phyloP scores from a whole-genome alignment of 2,797 vertebrate species.

The Sphenodon punctatus region DNA sequence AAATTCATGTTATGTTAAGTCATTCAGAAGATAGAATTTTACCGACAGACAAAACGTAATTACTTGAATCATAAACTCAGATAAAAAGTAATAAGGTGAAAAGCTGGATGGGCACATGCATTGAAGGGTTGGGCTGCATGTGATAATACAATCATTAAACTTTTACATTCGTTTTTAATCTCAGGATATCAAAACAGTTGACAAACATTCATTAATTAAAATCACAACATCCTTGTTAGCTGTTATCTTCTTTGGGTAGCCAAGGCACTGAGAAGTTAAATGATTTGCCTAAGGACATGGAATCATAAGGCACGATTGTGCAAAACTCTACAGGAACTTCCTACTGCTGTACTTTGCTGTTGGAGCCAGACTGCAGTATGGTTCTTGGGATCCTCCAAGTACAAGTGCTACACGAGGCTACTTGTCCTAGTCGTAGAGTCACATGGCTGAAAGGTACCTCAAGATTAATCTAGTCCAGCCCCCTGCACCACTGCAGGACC shows the following conservation, averaged over 20 bases:
- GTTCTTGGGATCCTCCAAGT: neutral
- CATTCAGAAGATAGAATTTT: neutral
- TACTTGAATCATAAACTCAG: neutral
- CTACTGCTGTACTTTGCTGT: neutral
- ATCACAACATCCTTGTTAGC: neutral
- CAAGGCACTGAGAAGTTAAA: rapidly evolving
- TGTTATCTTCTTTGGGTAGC: neutral
- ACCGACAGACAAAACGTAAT: neutral
- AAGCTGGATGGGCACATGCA: neutral
- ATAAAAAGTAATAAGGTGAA: neutral
- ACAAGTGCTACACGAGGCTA: neutral
- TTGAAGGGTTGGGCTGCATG: neutral
- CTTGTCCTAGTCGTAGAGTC: no score
- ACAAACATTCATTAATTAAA: neutral
- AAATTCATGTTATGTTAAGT: neutral
- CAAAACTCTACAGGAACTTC: neutral
- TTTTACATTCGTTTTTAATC: neutral
- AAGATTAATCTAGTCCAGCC: no score
- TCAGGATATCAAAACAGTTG: neutral
- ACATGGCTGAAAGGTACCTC: no score
- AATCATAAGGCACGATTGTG: neutral
- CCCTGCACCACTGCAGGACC: no score
- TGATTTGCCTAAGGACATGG: neutral
- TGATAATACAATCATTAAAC: rapidly evolving
- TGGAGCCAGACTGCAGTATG: rapidly evolving